Conservation (phyloP, 1,140 invertebrate genomes). For the Solen grandis region DNA sequence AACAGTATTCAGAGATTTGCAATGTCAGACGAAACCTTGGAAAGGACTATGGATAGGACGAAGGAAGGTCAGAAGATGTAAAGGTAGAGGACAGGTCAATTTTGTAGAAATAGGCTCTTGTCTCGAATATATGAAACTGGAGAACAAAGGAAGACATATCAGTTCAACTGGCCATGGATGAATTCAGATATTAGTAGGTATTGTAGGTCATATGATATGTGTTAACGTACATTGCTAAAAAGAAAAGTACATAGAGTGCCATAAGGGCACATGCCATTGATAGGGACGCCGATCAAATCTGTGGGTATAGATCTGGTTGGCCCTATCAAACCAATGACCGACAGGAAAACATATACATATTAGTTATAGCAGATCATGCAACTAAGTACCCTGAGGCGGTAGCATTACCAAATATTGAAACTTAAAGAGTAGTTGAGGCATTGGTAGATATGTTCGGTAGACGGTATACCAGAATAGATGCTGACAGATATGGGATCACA, state of each 20-base stretch:
- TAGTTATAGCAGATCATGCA: conserved; percentile 18
- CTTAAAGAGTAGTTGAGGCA: conserved; percentile 42
- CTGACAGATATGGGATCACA: conserved; percentile 31
- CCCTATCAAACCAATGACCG: conserved; percentile 50
- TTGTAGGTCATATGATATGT: conserved; percentile 58
- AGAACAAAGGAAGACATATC: conserved; percentile 6
- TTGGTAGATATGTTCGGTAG: conserved; percentile 38
- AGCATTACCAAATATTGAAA: conserved; percentile 21
- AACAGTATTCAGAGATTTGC: not conserved
- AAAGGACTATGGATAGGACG: not conserved
- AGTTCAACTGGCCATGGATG: conserved; percentile 62
- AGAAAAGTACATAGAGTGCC: conserved; percentile 52
- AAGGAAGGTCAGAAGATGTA: not conserved
- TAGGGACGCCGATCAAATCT: conserved; percentile 44
- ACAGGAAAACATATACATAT: conserved; percentile 61
- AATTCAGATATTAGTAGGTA: conserved; percentile 44
- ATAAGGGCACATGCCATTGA: conserved; percentile 50
- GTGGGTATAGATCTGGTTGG: conserved; percentile 59
- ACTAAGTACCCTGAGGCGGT: conserved; percentile 20
- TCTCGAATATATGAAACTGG: conserved; percentile 12
- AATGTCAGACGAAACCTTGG: not conserved
- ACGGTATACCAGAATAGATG: conserved; percentile 58
- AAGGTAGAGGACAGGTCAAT: not conserved
- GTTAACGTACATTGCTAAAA: conserved; percentile 55
- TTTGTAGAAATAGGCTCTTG: not conserved